Evolutionary conservation across 37 sponge, comb jelly and placozoan genomes (phyloP), one percentile per base, ranked within the genome.

Genomic region (Cladorhizidae sp.): DNA sequence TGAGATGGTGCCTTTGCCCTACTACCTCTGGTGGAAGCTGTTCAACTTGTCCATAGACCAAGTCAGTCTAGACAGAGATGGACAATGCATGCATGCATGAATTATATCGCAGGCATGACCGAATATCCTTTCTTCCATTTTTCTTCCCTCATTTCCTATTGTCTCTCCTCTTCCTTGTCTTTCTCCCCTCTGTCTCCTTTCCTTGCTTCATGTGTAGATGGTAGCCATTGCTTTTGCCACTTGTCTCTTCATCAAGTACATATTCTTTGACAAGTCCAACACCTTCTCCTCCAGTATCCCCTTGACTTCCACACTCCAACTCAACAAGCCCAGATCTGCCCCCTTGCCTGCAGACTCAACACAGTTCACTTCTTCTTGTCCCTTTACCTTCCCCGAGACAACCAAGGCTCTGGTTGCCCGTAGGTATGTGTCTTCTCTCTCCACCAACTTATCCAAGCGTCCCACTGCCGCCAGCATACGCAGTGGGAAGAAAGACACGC

Each of bases 221-320:
- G 61, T 91, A 20, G 84, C 87, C 22, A 28, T 91, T 2, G 17
- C 52, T 14, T 72, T 91, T 58, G 62, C 74, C 23, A 36, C 51
- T n/a, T 67, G 77, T 18, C 74, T 91, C 40, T 70, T 91, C 42
- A 45, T 86, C 43, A 91, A 91, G 62, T 91, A 91, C 57, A 86
- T 85, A 37, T 77, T 86, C 63, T 85, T 77, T 41, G 91, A 91
- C 65, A 86, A 86, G 74, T 56, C 91, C 2, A 70, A 40, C 22
- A 80, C 74, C 14, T 49, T 79, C 31, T 20, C 76, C 38, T 11
- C 83, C 1, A 83, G 83, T 33, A 67, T 39, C n/a, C 69, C 76
- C 2, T 58, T 70, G 14, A 55, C 76, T 37, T 76, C 84, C 57
- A 51, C 65, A 67, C 41, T 37, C 73, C 56, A 56, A 22, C 41